A percentile compares a stretch with the other conserved stretches of the same genome.
These are phyloP conservation scores for Pristiophorus japonicus DNA, from an alignment of 2,113 vertebrate genomes.

Conservation along the genomic window DNA sequence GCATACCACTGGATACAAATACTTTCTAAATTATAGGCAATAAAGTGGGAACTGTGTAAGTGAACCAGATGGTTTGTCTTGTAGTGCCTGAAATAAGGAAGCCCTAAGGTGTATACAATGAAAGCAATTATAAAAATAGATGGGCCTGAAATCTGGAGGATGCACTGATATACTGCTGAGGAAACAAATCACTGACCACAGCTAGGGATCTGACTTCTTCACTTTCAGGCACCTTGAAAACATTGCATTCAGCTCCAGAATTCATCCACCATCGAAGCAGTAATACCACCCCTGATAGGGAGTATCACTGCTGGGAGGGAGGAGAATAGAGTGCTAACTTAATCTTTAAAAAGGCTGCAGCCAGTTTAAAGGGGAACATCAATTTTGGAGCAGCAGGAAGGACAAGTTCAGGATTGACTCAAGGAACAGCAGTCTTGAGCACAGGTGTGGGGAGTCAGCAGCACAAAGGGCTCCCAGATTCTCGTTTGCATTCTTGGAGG, in stretches of 20 bases:
- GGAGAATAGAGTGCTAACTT: not conserved
- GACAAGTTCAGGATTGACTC: not conserved
- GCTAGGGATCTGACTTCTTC: conserved; percentile 78
- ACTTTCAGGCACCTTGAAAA: conserved; percentile 71
- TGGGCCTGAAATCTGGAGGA: conserved; percentile 83
- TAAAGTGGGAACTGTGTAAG: conserved; percentile 71
- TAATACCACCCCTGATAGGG: not conserved
- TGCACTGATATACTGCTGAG: conserved; percentile 72
- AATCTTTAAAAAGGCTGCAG: not conserved
- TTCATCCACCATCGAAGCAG: not conserved
- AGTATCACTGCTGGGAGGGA: not conserved
- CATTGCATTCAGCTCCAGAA: conserved; percentile 42
- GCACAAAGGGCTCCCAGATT: not conserved
- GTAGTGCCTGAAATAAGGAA: conserved; percentile 92
- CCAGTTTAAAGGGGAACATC: not conserved
- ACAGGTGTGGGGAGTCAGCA: not conserved
- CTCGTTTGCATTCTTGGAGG: not conserved
- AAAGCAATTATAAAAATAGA: conserved; percentile 99
- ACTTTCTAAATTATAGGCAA: conserved; percentile 42
- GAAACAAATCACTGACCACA: conserved; percentile 69
- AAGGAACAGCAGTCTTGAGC: not conserved
- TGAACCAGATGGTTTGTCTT: conserved; percentile 94
- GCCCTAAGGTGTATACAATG: conserved; percentile 89
- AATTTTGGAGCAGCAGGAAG: not conserved
- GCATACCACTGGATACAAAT: conserved; percentile 2